Evolutionary conservation across 2,113 vertebrate genomes (phyloP).

Genomic region (Silurus meridionalis): DNA sequence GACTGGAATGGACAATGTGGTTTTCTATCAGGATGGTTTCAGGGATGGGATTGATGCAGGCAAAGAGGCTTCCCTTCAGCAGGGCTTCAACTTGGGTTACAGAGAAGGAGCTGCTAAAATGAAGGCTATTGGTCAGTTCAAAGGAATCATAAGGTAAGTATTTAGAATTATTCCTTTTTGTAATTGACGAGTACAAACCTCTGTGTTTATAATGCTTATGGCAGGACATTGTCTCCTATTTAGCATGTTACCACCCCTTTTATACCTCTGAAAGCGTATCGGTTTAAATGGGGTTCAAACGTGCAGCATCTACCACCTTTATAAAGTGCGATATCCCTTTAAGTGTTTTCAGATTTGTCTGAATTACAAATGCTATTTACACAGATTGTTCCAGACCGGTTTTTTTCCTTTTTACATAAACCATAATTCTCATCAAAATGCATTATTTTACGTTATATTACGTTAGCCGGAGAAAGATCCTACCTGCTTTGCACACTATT

Average conservation of each 20-base stretch:
- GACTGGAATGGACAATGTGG: slow-evolving; percentile 43
- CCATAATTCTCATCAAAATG: not conserved
- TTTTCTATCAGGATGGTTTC: slow-evolving; percentile 83
- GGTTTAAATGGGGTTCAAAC: not conserved
- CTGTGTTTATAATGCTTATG: not conserved
- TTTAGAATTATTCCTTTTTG: not conserved
- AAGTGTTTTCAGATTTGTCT: not conserved
- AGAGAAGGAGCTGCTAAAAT: slow-evolving; percentile 77
- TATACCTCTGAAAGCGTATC: not conserved
- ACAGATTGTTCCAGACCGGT: not conserved
- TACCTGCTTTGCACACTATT: not conserved
- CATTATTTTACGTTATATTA: too few species aligned
- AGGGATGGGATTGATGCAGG: slow-evolving; percentile 86
- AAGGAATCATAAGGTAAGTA: slow-evolving; percentile 84
- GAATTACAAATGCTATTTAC: not conserved
- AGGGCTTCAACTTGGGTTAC: slow-evolving; percentile 86
- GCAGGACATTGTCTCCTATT: not conserved
- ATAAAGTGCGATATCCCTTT: not conserved
- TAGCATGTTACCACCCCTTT: not conserved
- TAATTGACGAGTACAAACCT: not conserved
- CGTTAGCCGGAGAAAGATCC: not conserved
- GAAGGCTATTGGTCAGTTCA: slow-evolving; percentile 78
- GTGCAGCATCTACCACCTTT: not conserved
- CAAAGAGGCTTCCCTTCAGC: slow-evolving; percentile 81
- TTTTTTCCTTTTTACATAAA: not conserved